A percentile compares a stretch with the other conserved stretches of the same genome.
Evolutionary conservation across 2,888 invertebrate genomes (phyloP).

Genomic region (Synergus laeviventris): DNA sequence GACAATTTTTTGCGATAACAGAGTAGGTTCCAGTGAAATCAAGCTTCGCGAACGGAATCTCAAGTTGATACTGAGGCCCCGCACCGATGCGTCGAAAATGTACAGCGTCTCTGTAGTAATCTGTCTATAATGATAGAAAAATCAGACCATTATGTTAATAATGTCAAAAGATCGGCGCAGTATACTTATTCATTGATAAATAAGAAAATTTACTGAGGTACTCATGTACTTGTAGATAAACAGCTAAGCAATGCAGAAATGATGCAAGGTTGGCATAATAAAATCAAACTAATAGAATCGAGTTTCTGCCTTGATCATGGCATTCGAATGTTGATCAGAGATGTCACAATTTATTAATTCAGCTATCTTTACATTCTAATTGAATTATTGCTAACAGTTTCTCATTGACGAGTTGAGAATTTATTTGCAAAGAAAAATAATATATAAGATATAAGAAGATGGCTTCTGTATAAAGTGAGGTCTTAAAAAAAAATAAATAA

Average conservation of each 20-base stretch:
- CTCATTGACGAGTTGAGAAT: background rate
- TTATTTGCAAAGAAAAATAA: background rate
- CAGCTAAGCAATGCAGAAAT: conserved; percentile 20
- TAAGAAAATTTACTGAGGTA: conserved; percentile 14
- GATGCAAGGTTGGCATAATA: conserved; percentile 36
- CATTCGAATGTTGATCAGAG: conserved; percentile 43
- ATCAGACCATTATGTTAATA: conserved; percentile 22
- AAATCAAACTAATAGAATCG: conserved; percentile 24
- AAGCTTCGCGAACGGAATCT: conserved; percentile 90
- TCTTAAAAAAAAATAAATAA: background rate
- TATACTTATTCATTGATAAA: conserved; percentile 22
- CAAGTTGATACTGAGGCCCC: conserved; percentile 88
- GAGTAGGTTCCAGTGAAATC: conserved; percentile 93
- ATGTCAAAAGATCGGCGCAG: background rate
- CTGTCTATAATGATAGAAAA: conserved; percentile 81
- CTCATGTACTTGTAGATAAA: background rate
- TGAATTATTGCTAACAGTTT: background rate
- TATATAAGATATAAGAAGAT: background rate
- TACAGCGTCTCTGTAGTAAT: conserved; percentile 90
- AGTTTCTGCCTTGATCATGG: conserved; percentile 47
- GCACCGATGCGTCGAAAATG: conserved; percentile 87
- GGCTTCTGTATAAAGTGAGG: no score
- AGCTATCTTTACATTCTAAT: background rate
- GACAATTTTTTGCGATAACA: conserved; percentile 87
- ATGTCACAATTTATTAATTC: conserved; percentile 44